phyloP scores from a whole-genome alignment of 2,113 vertebrate genomes.

The Platysternon megacephalum region DNA sequence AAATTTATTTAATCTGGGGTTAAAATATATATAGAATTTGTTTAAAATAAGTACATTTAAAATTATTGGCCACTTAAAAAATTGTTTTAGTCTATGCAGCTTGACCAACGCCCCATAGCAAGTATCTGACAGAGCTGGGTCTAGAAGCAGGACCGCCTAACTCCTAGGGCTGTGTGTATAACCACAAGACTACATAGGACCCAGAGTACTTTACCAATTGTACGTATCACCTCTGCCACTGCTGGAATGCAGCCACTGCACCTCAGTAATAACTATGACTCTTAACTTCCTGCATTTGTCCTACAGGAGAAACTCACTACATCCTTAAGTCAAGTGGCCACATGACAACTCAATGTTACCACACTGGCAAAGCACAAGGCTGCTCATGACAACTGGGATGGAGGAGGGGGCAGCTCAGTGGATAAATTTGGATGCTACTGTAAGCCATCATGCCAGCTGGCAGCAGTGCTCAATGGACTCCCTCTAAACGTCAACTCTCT shows the following conservation, averaged over 20 bases:
- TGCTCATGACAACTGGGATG: rapidly evolving
- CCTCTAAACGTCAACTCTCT: background rate
- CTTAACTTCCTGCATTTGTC: rapidly evolving
- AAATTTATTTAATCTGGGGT: background rate
- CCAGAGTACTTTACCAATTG: rapidly evolving
- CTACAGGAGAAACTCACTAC: background rate
- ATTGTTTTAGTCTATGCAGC: background rate
- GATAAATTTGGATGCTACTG: rapidly evolving
- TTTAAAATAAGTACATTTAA: background rate
- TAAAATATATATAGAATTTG: background rate
- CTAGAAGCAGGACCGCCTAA: rapidly evolving
- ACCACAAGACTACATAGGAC: background rate
- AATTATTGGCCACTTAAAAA: background rate
- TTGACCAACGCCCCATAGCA: background rate
- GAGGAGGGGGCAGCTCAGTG: rapidly evolving
- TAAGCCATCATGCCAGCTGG: background rate
- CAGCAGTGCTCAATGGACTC: background rate
- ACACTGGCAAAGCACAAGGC: rapidly evolving
- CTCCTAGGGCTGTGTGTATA: background rate
- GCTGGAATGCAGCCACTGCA: rapidly evolving
- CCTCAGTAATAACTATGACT: rapidly evolving
- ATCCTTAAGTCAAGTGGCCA: rapidly evolving
- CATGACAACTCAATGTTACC: rapidly evolving
- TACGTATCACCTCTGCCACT: rapidly evolving
- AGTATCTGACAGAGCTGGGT: background rate